Conservation (phyloP, 2,888 invertebrate genomes). For the Harpalus rubripes region DNA sequence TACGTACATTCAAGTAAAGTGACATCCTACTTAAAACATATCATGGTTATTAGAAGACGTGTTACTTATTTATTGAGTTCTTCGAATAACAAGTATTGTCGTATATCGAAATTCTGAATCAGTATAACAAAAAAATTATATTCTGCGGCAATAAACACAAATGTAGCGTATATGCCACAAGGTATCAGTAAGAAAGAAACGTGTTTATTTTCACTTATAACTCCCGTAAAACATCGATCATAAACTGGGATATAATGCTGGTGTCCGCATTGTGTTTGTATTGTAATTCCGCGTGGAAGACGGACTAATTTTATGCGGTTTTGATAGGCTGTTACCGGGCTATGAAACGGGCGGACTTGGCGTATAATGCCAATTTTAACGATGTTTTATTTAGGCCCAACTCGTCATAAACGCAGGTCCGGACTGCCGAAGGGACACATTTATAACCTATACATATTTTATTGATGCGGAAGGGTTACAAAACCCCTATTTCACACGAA, state of each 20-base stretch:
- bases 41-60: too few species aligned
- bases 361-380: constrained; percentile 65
- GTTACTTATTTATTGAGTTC: too few species aligned
- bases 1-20: too few species aligned
- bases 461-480: constrained; percentile 9
- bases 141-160: too few species aligned
- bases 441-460: constrained; percentile 23
- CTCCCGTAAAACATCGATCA: constrained; percentile 44
- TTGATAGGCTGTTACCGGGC: constrained; percentile 58
- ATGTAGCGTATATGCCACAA: constrained; percentile 6
- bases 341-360: constrained; percentile 51
- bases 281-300: constrained; percentile 54
- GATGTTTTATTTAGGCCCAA: constrained; percentile 64
- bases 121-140: too few species aligned
- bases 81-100: too few species aligned
- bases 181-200: constrained; percentile 12
- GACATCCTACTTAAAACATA: too few species aligned
- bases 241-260: constrained; percentile 43
- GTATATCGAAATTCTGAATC: too few species aligned
- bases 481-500: not conserved
- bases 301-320: constrained; percentile 61
- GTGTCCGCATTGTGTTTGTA: constrained; percentile 39
- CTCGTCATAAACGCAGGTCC: constrained; percentile 63
- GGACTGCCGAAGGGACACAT: constrained; percentile 30
- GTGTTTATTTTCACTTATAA: constrained; percentile 52